A percentile compares a stretch with the other conserved stretches of the same genome.
Conservation (phyloP, 92 coral and sea anemone species). For the Galaxea fascicularis region DNA sequence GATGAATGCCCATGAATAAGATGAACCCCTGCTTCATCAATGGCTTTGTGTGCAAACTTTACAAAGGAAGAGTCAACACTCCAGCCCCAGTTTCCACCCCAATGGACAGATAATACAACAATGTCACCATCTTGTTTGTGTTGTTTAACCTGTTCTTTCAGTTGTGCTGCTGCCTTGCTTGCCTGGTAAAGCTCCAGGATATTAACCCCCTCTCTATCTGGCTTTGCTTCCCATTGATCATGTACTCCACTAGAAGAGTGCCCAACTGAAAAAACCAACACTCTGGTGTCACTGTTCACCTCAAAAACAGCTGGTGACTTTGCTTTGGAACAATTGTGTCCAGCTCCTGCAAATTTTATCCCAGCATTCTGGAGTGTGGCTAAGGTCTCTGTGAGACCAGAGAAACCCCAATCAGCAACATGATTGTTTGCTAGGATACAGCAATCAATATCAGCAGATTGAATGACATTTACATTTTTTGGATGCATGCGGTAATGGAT, state of each 20-base stretch:
- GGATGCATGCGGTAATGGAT: constrained; percentile 93
- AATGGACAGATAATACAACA: constrained; percentile 76
- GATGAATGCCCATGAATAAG: constrained; percentile 91
- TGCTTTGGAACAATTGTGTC: constrained; percentile 66
- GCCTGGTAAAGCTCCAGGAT: constrained; percentile 67
- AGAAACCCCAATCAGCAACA: constrained; percentile 88
- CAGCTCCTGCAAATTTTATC: constrained; percentile 81
- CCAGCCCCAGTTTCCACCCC: constrained; percentile 97
- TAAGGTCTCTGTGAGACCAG: constrained; percentile 79
- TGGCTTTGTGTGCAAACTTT: constrained; percentile 87
- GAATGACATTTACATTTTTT: constrained; percentile 77
- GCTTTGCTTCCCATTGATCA: constrained; percentile 76
- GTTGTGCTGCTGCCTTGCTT: constrained; percentile 47
- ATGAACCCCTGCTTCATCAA: constrained; percentile 81
- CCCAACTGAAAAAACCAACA: constrained; percentile 83
- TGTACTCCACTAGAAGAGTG: constrained; percentile 87
- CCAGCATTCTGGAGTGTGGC: constrained; percentile 63
- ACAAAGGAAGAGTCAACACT: constrained; percentile 65
- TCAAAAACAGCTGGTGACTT: constrained; percentile 79
- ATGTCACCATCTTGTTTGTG: constrained; percentile 75
- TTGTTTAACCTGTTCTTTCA: constrained; percentile 54
- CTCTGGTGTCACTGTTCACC: constrained; percentile 56
- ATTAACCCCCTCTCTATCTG: constrained; percentile 72
- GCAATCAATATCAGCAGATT: constrained; percentile 79
- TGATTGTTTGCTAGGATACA: constrained; percentile 86